Evolutionary conservation across 2,797 vertebrate species (phyloP).

Genomic region (Aeoliscus strigatus): DNA sequence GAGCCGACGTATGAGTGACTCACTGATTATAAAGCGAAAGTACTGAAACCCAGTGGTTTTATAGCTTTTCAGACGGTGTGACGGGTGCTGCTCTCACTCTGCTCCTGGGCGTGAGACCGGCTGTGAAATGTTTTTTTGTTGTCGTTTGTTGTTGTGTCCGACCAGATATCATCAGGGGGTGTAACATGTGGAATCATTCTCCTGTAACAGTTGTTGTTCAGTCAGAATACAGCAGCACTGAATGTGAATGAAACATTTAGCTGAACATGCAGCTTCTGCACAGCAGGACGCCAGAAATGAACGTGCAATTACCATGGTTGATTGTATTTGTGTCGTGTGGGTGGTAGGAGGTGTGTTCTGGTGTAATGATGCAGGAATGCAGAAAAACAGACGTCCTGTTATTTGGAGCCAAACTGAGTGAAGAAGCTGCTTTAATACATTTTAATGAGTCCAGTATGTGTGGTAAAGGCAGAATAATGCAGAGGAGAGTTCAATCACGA

Average conservation of each 20-base stretch:
- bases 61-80: no score
- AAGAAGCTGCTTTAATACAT: no score
- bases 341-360: constrained; percentile 14
- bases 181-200: no score
- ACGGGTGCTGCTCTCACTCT: no score
- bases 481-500: constrained; percentile 15
- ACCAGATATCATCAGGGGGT: no score
- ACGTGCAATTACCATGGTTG: constrained; percentile 26
- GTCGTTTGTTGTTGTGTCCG: no score
- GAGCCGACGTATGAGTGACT: no score
- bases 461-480: background rate
- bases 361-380: constrained; percentile 16
- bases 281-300: background rate
- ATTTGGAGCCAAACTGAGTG: constrained; percentile 2
- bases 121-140: no score
- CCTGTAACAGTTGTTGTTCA: no score
- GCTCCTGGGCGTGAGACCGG: no score
- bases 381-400: constrained; percentile 16
- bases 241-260: constrained; percentile 5
- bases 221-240: background rate
- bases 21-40: no score
- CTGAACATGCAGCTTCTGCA: constrained; percentile 2
- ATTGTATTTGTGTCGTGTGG: constrained; percentile 21
- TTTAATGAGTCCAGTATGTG: background rate
- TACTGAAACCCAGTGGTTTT: no score